These are phyloP conservation scores for Platorchestia sp. DNA, from an alignment of 1,140 invertebrate genomes.

Conservation along the genomic window DNA sequence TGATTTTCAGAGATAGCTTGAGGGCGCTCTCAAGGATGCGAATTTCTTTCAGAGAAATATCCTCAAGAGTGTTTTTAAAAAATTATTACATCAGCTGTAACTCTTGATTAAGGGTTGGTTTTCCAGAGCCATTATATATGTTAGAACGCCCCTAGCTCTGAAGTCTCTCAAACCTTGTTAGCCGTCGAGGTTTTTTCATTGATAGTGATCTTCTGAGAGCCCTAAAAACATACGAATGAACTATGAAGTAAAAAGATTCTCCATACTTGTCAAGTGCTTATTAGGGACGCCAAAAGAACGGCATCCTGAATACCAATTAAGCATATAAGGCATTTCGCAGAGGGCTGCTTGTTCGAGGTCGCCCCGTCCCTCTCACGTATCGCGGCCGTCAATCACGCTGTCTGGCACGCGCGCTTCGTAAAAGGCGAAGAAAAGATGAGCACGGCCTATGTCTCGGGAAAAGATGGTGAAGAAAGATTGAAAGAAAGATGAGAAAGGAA, in stretches of 20 bases:
- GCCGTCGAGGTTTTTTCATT: background rate
- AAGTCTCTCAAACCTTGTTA: background rate
- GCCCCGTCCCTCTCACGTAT: background rate
- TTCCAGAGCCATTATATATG: background rate
- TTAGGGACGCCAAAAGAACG: background rate
- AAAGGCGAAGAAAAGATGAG: background rate
- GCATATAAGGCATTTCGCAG: background rate
- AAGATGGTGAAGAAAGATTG: background rate
- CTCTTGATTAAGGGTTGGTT: background rate
- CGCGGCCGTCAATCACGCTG: background rate
- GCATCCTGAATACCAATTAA: background rate
- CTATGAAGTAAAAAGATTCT: background rate
- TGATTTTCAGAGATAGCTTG: background rate
- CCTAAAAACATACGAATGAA: background rate
- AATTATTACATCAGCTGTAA: background rate
- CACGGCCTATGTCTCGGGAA: background rate
- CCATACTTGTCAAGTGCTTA: background rate
- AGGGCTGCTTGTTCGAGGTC: background rate
- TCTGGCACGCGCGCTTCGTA: background rate
- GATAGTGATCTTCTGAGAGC: background rate
- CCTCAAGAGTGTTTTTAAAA: background rate
- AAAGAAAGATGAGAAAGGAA: background rate
- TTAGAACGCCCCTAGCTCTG: background rate
- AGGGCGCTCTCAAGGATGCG: background rate
- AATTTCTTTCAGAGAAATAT: background rate